phyloP scores from a whole-genome alignment of 2,888 invertebrate genomes.

The Diarsia mendica region DNA sequence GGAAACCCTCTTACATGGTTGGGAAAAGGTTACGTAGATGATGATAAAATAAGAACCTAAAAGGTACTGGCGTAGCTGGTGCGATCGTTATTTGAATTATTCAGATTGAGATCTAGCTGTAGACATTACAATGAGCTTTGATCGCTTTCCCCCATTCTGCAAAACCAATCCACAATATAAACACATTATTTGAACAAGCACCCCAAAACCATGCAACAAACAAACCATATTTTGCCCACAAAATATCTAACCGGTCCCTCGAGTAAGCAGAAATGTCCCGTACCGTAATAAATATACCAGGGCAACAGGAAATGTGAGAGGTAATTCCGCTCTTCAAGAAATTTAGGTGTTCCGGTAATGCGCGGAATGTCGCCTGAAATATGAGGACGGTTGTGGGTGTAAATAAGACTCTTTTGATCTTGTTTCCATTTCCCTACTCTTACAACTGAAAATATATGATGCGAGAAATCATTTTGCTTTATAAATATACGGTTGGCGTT shows the following conservation, averaged over 20 bases:
- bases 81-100: not conserved
- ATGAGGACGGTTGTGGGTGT: slow-evolving; percentile 39
- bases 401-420: slow-evolving; percentile 53
- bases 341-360: slow-evolving; percentile 52
- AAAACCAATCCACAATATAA: slow-evolving; percentile 13
- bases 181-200: slow-evolving; percentile 22
- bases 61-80: not conserved
- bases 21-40: too few relatives aligned
- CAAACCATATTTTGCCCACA: slow-evolving; percentile 46
- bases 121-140: not conserved
- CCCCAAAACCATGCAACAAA: slow-evolving; percentile 10
- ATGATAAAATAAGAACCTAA: not conserved
- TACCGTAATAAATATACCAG: slow-evolving; percentile 65
- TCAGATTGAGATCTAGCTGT: not conserved
- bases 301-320: slow-evolving; percentile 56
- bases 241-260: slow-evolving; percentile 53
- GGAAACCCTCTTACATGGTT: too few relatives aligned
- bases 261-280: slow-evolving; percentile 45
- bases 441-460: not conserved
- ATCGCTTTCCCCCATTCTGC: not conserved
- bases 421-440: not conserved
- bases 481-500: not conserved
- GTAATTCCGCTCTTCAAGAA: slow-evolving; percentile 57
- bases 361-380: slow-evolving; percentile 43
- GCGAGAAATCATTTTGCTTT: too few relatives aligned